phyloP scores from a whole-genome alignment of 2,888 invertebrate species.

The Drosophila ustulata region DNA sequence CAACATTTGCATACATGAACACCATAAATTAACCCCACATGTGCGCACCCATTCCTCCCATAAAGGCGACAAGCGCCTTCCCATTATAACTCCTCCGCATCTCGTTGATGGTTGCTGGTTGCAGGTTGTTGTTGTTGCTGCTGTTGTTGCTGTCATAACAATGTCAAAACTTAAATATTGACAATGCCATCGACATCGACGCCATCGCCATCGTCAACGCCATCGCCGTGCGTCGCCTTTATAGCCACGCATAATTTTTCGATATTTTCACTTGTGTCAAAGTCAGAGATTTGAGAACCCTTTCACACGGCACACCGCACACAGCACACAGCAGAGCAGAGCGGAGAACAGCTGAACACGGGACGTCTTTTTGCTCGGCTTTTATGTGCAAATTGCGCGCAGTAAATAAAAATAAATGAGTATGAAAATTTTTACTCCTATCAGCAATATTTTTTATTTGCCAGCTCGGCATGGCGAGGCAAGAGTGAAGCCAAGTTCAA shows the following conservation, averaged over 20 bases:
- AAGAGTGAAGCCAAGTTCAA: conserved; percentile 32
- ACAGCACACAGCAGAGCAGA: conserved; percentile 19
- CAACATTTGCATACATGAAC: conserved; percentile 79
- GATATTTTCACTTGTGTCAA: conserved; percentile 72
- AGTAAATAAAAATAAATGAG: conserved; percentile 81
- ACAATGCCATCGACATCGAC: conserved; percentile 70
- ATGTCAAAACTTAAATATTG: conserved; percentile 80
- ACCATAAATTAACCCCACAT: conserved; percentile 73
- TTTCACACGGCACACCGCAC: conserved; percentile 51
- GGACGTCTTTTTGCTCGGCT: conserved; percentile 49
- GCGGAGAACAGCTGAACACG: conserved; percentile 23
- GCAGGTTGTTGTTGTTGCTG: conserved; percentile 40
- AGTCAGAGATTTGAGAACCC: conserved; percentile 72
- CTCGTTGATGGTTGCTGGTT: conserved; percentile 27
- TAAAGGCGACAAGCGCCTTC: conserved; percentile 43
- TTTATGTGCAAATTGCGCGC: conserved; percentile 79
- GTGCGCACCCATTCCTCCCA: conserved; percentile 24
- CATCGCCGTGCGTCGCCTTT: conserved; percentile 65
- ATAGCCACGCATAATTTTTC: conserved; percentile 74
- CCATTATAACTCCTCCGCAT: conserved; percentile 11
- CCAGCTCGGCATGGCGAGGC: conserved; percentile 40
- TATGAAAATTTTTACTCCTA: conserved; percentile 80
- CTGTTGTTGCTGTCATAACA: conserved; percentile 65
- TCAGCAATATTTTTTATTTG: conserved; percentile 79
- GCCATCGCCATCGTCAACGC: conserved; percentile 39